phyloP scores from a whole-genome alignment of 2,888 invertebrate genomes.

The Caenorhabditis macrosperma region DNA sequence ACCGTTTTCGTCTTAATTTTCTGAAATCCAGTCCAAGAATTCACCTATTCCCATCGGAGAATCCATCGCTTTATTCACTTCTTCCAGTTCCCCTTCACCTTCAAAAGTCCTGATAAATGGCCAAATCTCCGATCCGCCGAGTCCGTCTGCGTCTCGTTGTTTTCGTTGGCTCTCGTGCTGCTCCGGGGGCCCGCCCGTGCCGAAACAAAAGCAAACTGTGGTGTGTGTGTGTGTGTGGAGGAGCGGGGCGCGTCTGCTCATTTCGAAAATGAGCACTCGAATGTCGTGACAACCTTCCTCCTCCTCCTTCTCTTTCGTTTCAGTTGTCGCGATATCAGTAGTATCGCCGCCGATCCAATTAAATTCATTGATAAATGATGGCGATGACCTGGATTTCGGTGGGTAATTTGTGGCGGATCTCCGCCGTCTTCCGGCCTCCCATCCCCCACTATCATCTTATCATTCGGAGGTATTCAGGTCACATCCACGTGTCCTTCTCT shows the following conservation, averaged over 20 bases:
- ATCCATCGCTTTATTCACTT: background rate
- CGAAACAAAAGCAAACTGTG: conserved; percentile 43
- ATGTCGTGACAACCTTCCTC: conserved; percentile 11
- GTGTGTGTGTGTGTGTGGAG: too few relatives aligned
- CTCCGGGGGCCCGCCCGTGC: conserved; percentile 14
- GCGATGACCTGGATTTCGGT: background rate
- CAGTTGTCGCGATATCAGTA: background rate
- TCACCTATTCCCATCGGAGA: background rate
- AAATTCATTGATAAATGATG: background rate
- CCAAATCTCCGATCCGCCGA: background rate
- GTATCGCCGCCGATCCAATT: background rate
- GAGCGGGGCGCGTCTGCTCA: conserved; percentile 19
- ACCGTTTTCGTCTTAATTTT: conserved; percentile 1
- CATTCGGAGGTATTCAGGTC: conserved; percentile 50
- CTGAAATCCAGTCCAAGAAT: background rate
- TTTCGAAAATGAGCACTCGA: conserved; percentile 33
- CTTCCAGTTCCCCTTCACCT: background rate
- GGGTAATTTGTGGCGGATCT: background rate
- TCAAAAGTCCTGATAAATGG: too few relatives aligned
- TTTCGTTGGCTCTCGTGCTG: conserved; percentile 12
- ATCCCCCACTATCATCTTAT: conserved; percentile 27
- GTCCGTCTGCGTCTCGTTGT: conserved; percentile 19
- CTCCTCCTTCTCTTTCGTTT: background rate
- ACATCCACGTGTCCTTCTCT: conserved; percentile 26
- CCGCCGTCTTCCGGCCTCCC: background rate